These are phyloP conservation scores for Aurelia coerulea DNA, from an alignment of 30 jellyfish, hydroid and myxozoan genomes.

Conservation along the genomic window DNA sequence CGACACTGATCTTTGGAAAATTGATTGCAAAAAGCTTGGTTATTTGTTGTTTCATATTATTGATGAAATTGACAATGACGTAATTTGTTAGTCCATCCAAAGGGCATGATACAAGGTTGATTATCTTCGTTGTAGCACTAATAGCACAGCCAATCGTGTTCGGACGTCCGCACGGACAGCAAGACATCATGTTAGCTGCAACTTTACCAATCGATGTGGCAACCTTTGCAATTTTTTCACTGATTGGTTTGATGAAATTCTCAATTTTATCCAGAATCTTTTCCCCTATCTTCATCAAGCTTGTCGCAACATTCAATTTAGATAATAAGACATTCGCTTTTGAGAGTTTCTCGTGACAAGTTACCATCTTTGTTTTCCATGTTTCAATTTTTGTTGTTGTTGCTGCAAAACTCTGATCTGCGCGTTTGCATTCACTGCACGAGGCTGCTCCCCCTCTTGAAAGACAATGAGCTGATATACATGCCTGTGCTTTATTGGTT, in stretches of 20 bases:
- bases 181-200: slow-evolving; percentile 1
- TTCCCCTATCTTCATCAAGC: background rate
- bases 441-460: no score
- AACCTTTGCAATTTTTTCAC: background rate
- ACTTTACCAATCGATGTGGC: slow-evolving; percentile 5
- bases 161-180: slow-evolving; percentile 36
- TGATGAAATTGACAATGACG: background rate
- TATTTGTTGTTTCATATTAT: background rate
- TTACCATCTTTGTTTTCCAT: no score
- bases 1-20: slow-evolving; percentile 9
- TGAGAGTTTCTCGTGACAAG: no score
- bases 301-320: background rate
- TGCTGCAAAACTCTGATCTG: no score
- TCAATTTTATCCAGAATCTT: background rate
- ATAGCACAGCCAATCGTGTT: slow-evolving; percentile 12
- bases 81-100: slow-evolving; percentile 26
- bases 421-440: no score
- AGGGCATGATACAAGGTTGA: slow-evolving; percentile 12
- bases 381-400: no score
- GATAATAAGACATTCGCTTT: background rate
- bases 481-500: no score
- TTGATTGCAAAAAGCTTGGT: background rate
- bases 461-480: no score
- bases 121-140: background rate
- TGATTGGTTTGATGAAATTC: slow-evolving; percentile 1